A percentile compares a stretch with the other conserved stretches of the same genome.
Evolutionary conservation across 2,797 vertebrate species (phyloP).

Genomic region (Cottoperca gobio): DNA sequence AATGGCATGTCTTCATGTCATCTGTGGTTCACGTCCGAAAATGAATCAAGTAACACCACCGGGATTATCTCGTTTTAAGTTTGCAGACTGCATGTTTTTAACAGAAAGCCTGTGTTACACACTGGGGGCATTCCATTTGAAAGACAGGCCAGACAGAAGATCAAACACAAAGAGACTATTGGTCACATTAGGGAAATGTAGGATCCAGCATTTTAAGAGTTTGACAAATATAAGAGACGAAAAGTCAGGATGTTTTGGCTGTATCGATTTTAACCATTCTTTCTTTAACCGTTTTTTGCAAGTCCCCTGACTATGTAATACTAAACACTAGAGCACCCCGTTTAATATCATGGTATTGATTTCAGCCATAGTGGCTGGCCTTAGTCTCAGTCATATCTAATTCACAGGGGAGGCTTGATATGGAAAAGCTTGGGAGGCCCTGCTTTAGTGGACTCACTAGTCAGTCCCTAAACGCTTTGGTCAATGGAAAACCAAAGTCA

Average conservation of each 20-base stretch:
- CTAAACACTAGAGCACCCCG: background rate
- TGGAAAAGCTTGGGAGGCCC: background rate
- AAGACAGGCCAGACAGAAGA: background rate
- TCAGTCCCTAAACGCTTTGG: too few relatives aligned
- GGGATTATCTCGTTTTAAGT: background rate
- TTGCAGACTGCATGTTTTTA: background rate
- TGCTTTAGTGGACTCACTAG: too few relatives aligned
- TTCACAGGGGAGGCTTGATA: background rate
- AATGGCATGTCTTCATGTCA: background rate
- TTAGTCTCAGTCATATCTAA: background rate
- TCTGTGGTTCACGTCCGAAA: background rate
- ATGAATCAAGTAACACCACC: background rate
- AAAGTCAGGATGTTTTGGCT: background rate
- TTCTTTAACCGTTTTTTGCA: background rate
- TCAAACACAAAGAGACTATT: background rate
- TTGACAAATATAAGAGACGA: background rate
- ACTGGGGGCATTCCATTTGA: background rate
- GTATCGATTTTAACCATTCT: conserved; percentile 3
- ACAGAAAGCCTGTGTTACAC: background rate
- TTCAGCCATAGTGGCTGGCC: background rate
- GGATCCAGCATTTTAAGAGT: background rate
- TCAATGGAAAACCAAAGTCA: too few relatives aligned
- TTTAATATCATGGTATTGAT: conserved; percentile 21
- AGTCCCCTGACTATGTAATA: background rate
- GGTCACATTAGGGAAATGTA: conserved; percentile 3